Base-by-base conservation (phyloP, 2,797 vertebrate species). In the Allobates femoralis region DNA sequence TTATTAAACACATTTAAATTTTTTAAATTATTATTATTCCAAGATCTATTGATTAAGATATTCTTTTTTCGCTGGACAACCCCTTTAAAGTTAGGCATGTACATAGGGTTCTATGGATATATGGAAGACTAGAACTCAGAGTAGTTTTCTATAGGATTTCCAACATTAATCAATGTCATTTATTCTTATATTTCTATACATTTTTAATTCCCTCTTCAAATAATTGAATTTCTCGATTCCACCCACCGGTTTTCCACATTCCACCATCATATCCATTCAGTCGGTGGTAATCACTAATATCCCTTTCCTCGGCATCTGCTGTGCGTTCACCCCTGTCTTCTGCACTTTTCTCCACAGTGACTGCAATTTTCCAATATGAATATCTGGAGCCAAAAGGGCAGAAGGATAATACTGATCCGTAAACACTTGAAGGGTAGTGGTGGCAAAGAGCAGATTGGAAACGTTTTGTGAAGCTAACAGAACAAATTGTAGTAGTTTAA, bases 401-500 rank as follows among this genome's bases (percentile, higher is more conserved):
- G 46, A 76, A 21, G 46, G n/a, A 77, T 86, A 76, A 66, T 55
- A 66, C 67, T 26, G 58, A 76, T 55, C 37, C 73, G 50, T 82
- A 82, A 86, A 87, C 37, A 79, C 75, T 84, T 87, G 74, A 87
- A 87, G 75, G 75, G 60, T 86, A 51, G 21, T 69, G 26, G 15
- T 67, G 78, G 67, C 79, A 80, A 66, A 85, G 18, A 75, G 76
- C 67, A 88, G 50, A 67, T 51, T 75, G 30, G 32, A 81, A 81
- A 30, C 32, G 51, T 76, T 84, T 67, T 75, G 55, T 76, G 67
- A 66, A 80, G 64, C 41, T 62, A 64, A 46, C 56, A 66, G 81
- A 87, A 75, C 76, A 84, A 80, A 84, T 80, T 87, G 81, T 87
- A 74, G 86, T 62, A 74, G 28, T 81, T 87, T 84, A 87, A 87